These are phyloP conservation scores for Eurytoma californica DNA, from an alignment of 2,888 invertebrate species.

Conservation along the genomic window DNA sequence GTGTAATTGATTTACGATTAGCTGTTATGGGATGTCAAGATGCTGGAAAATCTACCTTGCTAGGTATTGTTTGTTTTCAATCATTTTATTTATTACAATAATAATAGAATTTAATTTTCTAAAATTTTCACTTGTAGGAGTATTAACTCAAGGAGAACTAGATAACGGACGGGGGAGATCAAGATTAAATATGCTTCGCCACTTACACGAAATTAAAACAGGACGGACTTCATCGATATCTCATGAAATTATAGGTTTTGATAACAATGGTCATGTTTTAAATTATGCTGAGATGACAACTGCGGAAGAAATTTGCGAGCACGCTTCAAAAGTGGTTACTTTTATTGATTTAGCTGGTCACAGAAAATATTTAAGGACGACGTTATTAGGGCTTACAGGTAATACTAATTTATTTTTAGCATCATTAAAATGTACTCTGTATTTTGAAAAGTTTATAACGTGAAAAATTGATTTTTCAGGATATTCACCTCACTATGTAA, in stretches of 20 bases:
- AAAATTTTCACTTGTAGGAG: slow-evolving; percentile 78
- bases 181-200: slow-evolving; percentile 94
- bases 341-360: slow-evolving; percentile 98
- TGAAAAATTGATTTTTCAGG: slow-evolving; percentile 75
- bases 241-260: slow-evolving; percentile 97
- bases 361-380: slow-evolving; percentile 95
- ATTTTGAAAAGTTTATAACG: not conserved
- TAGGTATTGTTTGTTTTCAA: slow-evolving; percentile 72
- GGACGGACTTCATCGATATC: slow-evolving; percentile 97
- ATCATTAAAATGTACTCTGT: not conserved
- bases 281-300: slow-evolving; percentile 93
- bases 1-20: slow-evolving; percentile 88
- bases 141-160: slow-evolving; percentile 94
- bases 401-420: slow-evolving; percentile 57
- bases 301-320: slow-evolving; percentile 94
- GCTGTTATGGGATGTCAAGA: slow-evolving; percentile 97
- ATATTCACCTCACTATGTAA: slow-evolving; percentile 93
- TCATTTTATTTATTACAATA: not conserved
- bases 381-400: slow-evolving; percentile 92
- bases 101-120: not conserved
- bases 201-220: slow-evolving; percentile 95
- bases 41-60: slow-evolving; percentile 96
- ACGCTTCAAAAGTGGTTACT: slow-evolving; percentile 94
- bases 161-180: slow-evolving; percentile 98
- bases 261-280: slow-evolving; percentile 87